Evolutionary conservation across 2,113 vertebrate species (phyloP).

Genomic region (Odontophorus gujanensis): DNA sequence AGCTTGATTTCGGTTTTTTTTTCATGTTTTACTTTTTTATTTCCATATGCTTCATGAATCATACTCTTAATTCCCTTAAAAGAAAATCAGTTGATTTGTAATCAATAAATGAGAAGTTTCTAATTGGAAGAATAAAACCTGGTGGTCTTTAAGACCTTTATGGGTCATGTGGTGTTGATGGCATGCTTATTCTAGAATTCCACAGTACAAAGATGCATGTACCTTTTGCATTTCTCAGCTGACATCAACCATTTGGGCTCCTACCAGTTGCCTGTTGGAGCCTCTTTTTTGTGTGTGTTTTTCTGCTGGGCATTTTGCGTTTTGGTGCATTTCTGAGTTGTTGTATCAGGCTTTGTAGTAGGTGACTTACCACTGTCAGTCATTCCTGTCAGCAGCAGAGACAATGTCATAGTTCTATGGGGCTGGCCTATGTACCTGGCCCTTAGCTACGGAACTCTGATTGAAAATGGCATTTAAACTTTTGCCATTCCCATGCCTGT

Average conservation of each 20-base stretch:
- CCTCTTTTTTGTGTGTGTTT: neutral
- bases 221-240: neutral
- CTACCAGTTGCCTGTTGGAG: neutral
- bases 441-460: neutral
- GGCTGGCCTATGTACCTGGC: neutral
- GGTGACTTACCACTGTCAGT: slow-evolving; percentile 58
- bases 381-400: neutral
- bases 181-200: neutral
- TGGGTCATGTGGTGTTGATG: neutral
- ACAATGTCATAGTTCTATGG: neutral
- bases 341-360: slow-evolving; percentile 52
- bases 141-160: neutral
- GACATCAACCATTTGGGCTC: neutral
- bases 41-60: neutral
- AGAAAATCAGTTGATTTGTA: neutral
- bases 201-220: neutral
- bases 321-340: slow-evolving; percentile 53
- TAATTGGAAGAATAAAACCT: neutral
- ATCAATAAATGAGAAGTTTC: neutral
- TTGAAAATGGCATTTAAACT: slow-evolving; percentile 9
- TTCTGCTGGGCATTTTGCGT: slow-evolving; percentile 10
- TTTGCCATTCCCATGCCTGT: neutral
- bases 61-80: neutral
- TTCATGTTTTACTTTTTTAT: neutral
- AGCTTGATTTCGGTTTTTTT: neutral